Evolutionary conservation across 2,888 invertebrate species (phyloP).

Genomic region (Eurois occulta): DNA sequence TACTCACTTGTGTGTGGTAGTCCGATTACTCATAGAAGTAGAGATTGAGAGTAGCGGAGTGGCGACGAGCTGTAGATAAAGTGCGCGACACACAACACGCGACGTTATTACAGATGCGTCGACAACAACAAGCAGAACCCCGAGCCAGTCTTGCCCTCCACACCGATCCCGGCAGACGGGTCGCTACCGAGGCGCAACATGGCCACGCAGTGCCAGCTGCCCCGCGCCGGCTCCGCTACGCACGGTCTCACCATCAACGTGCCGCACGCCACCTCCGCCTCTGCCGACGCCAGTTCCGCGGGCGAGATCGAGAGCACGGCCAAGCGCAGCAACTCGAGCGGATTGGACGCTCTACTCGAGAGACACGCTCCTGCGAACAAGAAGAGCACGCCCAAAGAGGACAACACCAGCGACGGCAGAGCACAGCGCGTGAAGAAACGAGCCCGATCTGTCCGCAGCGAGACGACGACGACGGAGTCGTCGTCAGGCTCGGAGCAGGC

Average conservation of each 20-base stretch:
- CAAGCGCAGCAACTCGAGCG: not conserved
- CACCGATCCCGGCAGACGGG: not conserved
- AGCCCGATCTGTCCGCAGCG: not conserved
- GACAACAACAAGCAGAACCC: not conserved
- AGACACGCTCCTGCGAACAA: not conserved
- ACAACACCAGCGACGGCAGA: not conserved
- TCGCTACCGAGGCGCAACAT: not conserved
- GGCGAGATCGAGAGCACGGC: slow-evolving; percentile 20
- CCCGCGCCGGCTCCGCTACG: not conserved
- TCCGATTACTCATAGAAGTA: not conserved
- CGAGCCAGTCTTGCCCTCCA: not conserved
- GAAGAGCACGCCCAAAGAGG: no score
- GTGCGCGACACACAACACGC: slow-evolving; percentile 19
- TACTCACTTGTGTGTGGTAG: not conserved
- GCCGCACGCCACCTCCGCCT: not conserved
- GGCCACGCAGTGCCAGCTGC: slow-evolving; percentile 31
- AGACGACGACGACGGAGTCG: not conserved
- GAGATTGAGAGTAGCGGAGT: not conserved
- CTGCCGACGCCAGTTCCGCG: slow-evolving; percentile 13
- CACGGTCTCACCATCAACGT: slow-evolving; percentile 5
- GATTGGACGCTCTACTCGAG: slow-evolving; percentile 1
- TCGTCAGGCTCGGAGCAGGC: not conserved
- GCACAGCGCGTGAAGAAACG: not conserved
- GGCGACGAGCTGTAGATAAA: slow-evolving; percentile 5
- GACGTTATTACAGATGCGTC: slow-evolving; percentile 24